A percentile compares a stretch with the other conserved stretches of the same genome.
Evolutionary conservation across 2,888 invertebrate species (phyloP).

Genomic region (Nephrotoma guestfalica): DNA sequence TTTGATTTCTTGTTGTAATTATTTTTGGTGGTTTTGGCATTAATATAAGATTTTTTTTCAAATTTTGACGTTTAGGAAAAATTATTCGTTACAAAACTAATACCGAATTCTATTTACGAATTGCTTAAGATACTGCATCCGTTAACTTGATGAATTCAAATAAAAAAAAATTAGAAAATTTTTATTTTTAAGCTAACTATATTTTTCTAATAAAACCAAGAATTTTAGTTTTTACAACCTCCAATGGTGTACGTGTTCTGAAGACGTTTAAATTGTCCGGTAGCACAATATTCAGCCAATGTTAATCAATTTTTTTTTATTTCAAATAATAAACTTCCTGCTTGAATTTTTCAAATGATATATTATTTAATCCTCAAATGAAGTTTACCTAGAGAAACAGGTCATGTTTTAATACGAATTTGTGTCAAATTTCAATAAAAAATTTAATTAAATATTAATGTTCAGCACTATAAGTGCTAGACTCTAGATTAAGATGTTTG

Average conservation of each 20-base stretch:
- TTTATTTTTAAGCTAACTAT: too few relatives aligned
- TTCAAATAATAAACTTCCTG: neutral
- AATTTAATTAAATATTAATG: neutral
- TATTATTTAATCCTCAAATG: neutral
- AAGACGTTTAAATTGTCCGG: neutral
- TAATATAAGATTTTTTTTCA: too few relatives aligned
- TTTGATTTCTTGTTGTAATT: too few relatives aligned
- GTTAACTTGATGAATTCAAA: too few relatives aligned
- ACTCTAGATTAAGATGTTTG: too few relatives aligned
- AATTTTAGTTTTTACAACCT: neutral
- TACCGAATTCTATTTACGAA: too few relatives aligned
- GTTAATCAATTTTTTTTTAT: neutral
- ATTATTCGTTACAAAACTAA: too few relatives aligned
- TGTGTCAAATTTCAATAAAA: neutral
- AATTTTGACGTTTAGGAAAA: too few relatives aligned
- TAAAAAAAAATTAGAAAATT: too few relatives aligned
- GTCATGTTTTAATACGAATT: neutral
- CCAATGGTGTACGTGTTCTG: neutral
- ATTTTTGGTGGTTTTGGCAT: too few relatives aligned
- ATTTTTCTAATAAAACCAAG: neutral
- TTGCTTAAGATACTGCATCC: too few relatives aligned
- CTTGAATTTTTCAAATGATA: neutral
- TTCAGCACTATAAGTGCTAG: too few relatives aligned
- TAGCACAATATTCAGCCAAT: neutral
- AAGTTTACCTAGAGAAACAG: neutral